Conservation (phyloP, 2,113 vertebrate species). For the Apteryx owenii region DNA sequence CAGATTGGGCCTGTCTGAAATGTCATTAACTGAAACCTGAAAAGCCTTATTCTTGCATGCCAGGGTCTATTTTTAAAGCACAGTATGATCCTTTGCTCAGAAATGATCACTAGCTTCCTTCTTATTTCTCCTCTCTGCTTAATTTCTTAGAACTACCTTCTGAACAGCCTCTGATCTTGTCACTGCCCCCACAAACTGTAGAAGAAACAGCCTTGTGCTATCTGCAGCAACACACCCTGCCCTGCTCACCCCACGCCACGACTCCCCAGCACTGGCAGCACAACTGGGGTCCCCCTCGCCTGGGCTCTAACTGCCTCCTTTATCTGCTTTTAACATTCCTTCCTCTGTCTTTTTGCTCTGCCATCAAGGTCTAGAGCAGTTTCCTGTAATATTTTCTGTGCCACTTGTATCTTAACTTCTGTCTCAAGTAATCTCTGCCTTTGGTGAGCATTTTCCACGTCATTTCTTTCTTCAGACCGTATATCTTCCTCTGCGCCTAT, state of each 20-base stretch:
- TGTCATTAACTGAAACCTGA: neutral
- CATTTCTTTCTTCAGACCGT: neutral
- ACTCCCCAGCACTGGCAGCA: neutral
- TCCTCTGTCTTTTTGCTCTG: conserved; percentile 61
- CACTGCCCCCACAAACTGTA: fast-evolving
- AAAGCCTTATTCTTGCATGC: conserved; percentile 15
- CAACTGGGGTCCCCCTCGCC: neutral
- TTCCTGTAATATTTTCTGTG: conserved; percentile 62
- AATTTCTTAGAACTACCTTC: neutral
- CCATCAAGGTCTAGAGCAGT: conserved; percentile 19
- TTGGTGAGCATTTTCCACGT: conserved; percentile 32
- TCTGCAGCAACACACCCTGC: neutral
- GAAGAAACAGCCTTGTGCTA: neutral
- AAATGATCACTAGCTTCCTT: neutral
- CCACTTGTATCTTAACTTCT: conserved; percentile 38
- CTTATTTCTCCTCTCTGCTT: neutral
- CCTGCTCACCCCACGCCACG: neutral
- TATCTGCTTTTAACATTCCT: conserved; percentile 68
- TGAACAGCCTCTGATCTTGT: neutral
- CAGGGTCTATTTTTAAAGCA: neutral
- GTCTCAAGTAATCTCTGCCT: conserved; percentile 33
- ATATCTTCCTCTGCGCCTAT: neutral
- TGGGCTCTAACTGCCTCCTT: neutral
- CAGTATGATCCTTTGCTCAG: neutral
- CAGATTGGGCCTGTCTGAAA: neutral